Evolutionary conservation across 2,113 vertebrate genomes (phyloP).

Genomic region (Muntiacus muntjak): DNA sequence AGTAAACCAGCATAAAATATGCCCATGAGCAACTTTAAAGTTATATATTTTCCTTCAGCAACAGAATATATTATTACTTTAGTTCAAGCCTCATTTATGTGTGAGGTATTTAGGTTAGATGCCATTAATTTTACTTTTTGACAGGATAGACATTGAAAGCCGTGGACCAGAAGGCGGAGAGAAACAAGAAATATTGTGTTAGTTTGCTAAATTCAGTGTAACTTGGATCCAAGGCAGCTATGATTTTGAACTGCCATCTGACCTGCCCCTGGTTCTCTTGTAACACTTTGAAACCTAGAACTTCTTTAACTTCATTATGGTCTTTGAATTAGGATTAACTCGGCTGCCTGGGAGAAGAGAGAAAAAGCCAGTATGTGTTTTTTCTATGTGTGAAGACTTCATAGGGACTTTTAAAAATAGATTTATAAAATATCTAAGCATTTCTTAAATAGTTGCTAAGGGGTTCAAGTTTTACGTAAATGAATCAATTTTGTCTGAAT

Average conservation of each 20-base stretch:
- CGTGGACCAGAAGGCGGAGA: not conserved
- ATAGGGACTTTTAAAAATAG: not conserved
- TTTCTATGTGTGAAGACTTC: not conserved
- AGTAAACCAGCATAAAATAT: not conserved
- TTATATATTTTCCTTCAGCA: not conserved
- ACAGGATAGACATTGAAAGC: not conserved
- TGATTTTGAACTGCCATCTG: not conserved
- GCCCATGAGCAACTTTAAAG: not conserved
- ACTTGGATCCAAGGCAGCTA: not conserved
- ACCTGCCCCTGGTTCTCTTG: not conserved
- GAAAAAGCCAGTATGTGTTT: not conserved
- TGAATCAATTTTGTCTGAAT: not conserved
- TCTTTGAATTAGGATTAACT: slow-evolving; percentile 49
- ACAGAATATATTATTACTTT: not conserved
- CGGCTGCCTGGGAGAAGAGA: not conserved
- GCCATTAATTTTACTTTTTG: slow-evolving; percentile 34
- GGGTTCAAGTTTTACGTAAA: slow-evolving; percentile 18
- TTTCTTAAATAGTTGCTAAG: not conserved
- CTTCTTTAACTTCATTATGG: not conserved
- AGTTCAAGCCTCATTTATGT: not conserved
- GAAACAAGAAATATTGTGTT: slow-evolving; percentile 31
- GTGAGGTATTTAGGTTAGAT: not conserved
- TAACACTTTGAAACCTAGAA: slow-evolving; percentile 43
- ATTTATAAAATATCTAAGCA: slow-evolving; percentile 15
- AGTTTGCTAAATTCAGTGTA: slow-evolving; percentile 4